A percentile compares a stretch with the other conserved stretches of the same genome.
These are phyloP conservation scores for Calidris pygmaea DNA, from an alignment of 2,113 vertebrate species.

Conservation along the genomic window DNA sequence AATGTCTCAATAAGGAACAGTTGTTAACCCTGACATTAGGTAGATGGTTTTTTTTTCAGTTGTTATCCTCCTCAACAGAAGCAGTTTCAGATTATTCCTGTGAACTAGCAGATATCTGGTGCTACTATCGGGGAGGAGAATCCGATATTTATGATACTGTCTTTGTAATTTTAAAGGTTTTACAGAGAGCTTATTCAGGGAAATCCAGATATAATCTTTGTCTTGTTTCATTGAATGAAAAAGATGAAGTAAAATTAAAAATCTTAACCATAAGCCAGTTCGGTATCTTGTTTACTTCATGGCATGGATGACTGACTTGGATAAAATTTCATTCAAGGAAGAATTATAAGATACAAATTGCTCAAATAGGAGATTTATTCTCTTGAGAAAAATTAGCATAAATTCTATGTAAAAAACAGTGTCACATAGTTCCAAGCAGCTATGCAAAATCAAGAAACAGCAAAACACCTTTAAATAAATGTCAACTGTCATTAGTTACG, in stretches of 20 bases:
- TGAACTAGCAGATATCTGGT: not conserved
- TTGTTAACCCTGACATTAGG: conserved; percentile 9
- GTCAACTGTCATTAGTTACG: not conserved
- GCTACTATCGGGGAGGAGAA: not conserved
- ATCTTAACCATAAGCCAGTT: not conserved
- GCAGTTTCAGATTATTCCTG: not conserved
- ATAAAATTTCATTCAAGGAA: not conserved
- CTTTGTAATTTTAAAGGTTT: not conserved
- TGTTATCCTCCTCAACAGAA: not conserved
- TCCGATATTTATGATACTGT: not conserved
- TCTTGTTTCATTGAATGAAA: not conserved
- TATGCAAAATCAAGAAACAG: not conserved
- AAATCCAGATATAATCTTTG: not conserved
- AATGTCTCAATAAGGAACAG: not conserved
- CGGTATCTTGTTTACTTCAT: not conserved
- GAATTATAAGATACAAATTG: not conserved
- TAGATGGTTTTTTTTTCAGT: not conserved
- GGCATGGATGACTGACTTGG: not conserved
- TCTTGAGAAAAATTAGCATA: not conserved
- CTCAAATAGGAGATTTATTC: not conserved
- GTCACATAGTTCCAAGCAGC: not conserved
- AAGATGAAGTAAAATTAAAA: not conserved
- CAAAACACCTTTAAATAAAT: not conserved
- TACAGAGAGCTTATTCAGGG: not conserved
- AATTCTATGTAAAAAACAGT: not conserved